A percentile compares a stretch with the other conserved stretches of the same genome.
phyloP scores from a whole-genome alignment of 2,888 invertebrate species.

The Cacoxenus indagator region DNA sequence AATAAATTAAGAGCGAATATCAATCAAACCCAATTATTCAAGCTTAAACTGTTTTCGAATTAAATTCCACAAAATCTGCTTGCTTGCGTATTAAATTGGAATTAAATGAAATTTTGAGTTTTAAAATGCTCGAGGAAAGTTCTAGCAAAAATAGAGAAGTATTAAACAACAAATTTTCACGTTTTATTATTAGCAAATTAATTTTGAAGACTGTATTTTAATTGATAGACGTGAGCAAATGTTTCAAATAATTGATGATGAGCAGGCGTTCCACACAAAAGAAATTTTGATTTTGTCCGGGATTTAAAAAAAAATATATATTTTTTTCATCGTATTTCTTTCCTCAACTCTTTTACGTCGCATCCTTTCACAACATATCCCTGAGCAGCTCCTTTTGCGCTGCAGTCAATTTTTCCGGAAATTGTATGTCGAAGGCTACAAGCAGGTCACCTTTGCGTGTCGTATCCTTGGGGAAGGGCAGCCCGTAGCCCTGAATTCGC shows the following conservation, averaged over 20 bases:
- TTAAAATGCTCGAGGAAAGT: neutral
- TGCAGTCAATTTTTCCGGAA: conserved; percentile 87
- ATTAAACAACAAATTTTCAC: neutral
- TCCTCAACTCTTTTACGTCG: neutral
- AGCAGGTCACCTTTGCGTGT: conserved; percentile 91
- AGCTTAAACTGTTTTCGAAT: too few species aligned
- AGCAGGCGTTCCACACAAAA: neutral
- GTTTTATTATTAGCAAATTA: neutral
- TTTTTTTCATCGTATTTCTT: conserved; percentile 2
- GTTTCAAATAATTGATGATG: neutral
- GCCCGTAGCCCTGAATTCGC: conserved; percentile 90
- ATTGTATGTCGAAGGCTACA: conserved; percentile 95
- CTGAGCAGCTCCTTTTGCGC: conserved; percentile 90
- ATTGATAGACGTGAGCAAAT: neutral
- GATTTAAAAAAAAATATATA: neutral
- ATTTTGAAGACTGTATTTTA: neutral
- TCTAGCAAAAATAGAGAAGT: neutral
- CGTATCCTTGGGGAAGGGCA: conserved; percentile 95
- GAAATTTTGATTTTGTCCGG: neutral
- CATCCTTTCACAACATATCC: conserved; percentile 81
- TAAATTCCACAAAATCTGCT: too few species aligned
- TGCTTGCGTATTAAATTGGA: too few species aligned
- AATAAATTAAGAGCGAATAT: conserved; percentile 19
- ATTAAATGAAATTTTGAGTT: neutral
- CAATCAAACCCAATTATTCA: neutral